A percentile compares a stretch with the other conserved stretches of the same genome.
These are phyloP conservation scores for Ara ararauna DNA, from an alignment of 2,797 vertebrate genomes.

Conservation along the genomic window DNA sequence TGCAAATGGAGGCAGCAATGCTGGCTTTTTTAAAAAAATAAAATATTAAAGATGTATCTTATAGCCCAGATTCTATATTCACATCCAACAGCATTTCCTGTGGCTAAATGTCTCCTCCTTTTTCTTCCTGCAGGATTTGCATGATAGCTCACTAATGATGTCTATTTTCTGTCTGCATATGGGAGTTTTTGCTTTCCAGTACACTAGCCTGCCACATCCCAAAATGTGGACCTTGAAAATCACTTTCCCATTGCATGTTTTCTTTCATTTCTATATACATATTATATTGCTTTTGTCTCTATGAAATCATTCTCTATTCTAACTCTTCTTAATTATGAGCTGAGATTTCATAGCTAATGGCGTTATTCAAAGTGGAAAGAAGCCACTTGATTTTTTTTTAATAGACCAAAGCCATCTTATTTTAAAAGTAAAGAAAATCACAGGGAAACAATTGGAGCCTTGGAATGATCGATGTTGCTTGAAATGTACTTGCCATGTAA, in stretches of 20 bases:
- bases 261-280: slow-evolving; percentile 43
- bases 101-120: background rate
- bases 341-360: slow-evolving; percentile 66
- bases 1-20: background rate
- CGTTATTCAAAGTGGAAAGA: slow-evolving; percentile 61
- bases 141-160: slow-evolving; percentile 41
- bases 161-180: slow-evolving; percentile 4
- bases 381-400: background rate
- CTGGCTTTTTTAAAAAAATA: slow-evolving; percentile 13
- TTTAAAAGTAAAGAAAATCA: slow-evolving; percentile 52
- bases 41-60: background rate
- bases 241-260: background rate
- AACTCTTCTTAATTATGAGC: slow-evolving; percentile 58
- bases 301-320: slow-evolving; percentile 60
- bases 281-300: slow-evolving; percentile 46
- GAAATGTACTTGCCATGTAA: slow-evolving; percentile 48
- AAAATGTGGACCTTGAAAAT: background rate
- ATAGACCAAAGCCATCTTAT: background rate
- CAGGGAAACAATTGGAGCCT: slow-evolving; percentile 13
- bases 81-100: background rate
- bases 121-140: slow-evolving; percentile 37
- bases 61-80: background rate
- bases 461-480: slow-evolving; percentile 31
- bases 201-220: background rate
- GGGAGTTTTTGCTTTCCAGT: background rate